Percentiles rank a stretch among this genome's conserved stretches.
phyloP scores from a whole-genome alignment of 2,113 vertebrate species.

The Oplegnathus fasciatus region DNA sequence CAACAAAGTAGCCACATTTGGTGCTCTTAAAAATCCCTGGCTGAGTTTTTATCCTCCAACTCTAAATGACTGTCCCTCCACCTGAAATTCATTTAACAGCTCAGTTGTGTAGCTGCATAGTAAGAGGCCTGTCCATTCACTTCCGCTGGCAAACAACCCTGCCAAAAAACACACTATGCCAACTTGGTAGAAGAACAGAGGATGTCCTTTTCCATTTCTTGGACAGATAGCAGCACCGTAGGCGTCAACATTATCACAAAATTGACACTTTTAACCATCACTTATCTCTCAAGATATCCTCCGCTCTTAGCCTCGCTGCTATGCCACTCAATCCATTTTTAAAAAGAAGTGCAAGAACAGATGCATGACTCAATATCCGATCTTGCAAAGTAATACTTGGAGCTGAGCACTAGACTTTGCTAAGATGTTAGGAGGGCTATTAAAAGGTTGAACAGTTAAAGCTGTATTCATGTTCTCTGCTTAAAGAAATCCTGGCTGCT shows the following conservation, averaged over 20 bases:
- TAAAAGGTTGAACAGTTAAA: conserved; percentile 48
- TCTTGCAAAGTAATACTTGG: not conserved
- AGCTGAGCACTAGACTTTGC: conserved; percentile 10
- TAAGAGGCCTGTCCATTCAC: conserved; percentile 75
- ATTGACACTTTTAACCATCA: conserved; percentile 26
- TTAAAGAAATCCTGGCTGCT: conserved; percentile 53
- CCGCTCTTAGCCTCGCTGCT: not conserved
- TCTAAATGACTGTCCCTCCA: conserved; percentile 38
- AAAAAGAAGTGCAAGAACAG: conserved; percentile 4
- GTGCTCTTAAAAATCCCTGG: not conserved
- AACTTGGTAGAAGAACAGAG: conserved; percentile 70
- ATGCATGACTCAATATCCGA: conserved; percentile 26
- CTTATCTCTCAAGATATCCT: conserved; percentile 24
- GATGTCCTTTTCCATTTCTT: conserved; percentile 48
- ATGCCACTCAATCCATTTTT: conserved; percentile 15
- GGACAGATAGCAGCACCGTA: conserved; percentile 4
- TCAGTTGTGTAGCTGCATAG: conserved; percentile 69
- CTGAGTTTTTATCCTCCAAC: conserved; percentile 20
- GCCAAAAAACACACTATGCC: conserved; percentile 62
- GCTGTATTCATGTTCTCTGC: conserved; percentile 39
- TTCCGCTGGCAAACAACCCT: conserved; percentile 56
- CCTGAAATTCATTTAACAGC: conserved; percentile 62
- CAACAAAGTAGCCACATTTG: conserved; percentile 35
- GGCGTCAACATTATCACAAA: conserved; percentile 8
- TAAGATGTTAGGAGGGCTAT: conserved; percentile 23